Percentiles rank a stretch among this genome's conserved stretches.
phyloP scores from a whole-genome alignment of 2,113 vertebrate genomes.

The Corythornis madagascariensis region DNA sequence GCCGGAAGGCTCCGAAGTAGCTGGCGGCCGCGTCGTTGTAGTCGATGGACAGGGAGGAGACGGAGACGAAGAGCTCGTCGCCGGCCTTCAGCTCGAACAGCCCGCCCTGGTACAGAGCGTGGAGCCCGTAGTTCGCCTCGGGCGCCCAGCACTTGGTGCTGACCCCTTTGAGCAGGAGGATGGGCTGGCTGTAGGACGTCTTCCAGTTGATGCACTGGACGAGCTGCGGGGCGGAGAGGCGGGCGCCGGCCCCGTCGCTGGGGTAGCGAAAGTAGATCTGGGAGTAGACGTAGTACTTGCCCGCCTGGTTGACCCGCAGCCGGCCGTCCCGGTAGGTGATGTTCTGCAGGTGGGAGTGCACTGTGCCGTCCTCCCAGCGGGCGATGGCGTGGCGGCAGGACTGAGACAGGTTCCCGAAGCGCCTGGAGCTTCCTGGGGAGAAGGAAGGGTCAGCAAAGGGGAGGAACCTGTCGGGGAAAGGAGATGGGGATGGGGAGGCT shows the following conservation, averaged over 20 bases:
- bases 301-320: constrained; percentile 82
- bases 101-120: constrained; percentile 87
- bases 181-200: constrained; percentile 81
- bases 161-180: constrained; percentile 87
- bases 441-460: not conserved
- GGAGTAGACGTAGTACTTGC: constrained; percentile 88
- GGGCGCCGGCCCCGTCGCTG: constrained; percentile 66
- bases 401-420: constrained; percentile 77
- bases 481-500: not conserved
- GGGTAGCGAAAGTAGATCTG: constrained; percentile 85
- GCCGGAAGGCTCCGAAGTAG: constrained; percentile 86
- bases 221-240: constrained; percentile 78
- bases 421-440: not conserved
- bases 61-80: constrained; percentile 87
- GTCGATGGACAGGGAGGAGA: constrained; percentile 83
- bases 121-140: constrained; percentile 84
- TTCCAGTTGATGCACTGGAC: constrained; percentile 88
- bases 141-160: constrained; percentile 89
- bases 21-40: constrained; percentile 80
- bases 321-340: constrained; percentile 83
- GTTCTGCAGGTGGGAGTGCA: constrained; percentile 85
- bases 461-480: rapidly evolving
- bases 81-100: constrained; percentile 86
- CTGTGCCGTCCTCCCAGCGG: constrained; percentile 82
- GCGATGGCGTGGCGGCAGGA: constrained; percentile 84